A percentile compares a stretch with the other conserved stretches of the same genome.
Evolutionary conservation across 2,113 vertebrate species (phyloP).

Genomic region (Stercorarius parasiticus): DNA sequence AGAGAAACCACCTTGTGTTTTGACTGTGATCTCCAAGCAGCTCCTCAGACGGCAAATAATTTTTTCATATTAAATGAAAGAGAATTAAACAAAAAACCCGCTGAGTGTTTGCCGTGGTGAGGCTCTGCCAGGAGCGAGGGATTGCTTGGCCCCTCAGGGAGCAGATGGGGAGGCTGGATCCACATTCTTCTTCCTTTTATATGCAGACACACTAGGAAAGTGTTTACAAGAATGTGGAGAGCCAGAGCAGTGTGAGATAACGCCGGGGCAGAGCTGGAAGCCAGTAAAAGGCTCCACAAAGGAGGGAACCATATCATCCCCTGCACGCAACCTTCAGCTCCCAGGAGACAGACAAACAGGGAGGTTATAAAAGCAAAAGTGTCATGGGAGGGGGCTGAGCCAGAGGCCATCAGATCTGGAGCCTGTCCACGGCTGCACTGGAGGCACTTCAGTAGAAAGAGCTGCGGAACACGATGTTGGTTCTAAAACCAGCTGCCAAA

Average conservation of each 20-base stretch:
- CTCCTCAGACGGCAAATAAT: background rate
- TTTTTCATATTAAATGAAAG: background rate
- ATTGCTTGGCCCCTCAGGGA: background rate
- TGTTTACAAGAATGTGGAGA: background rate
- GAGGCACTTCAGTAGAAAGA: background rate
- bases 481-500: background rate
- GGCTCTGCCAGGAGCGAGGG: background rate
- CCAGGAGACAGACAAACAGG: fast-evolving
- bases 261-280: background rate
- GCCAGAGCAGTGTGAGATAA: background rate
- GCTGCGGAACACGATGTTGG: background rate
- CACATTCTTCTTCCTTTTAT: background rate
- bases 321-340: background rate
- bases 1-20: background rate
- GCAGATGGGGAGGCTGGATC: fast-evolving
- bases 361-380: background rate
- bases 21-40: background rate
- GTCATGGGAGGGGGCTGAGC: background rate
- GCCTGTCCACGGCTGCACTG: background rate
- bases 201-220: background rate
- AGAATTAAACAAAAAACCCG: fast-evolving
- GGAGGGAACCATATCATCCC: background rate
- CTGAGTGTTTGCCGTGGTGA: background rate
- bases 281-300: background rate
- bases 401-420: background rate